Percentiles rank a stretch among this genome's conserved stretches.
Conservation (phyloP, 2,113 vertebrate genomes). For the Gambusia holbrooki region DNA sequence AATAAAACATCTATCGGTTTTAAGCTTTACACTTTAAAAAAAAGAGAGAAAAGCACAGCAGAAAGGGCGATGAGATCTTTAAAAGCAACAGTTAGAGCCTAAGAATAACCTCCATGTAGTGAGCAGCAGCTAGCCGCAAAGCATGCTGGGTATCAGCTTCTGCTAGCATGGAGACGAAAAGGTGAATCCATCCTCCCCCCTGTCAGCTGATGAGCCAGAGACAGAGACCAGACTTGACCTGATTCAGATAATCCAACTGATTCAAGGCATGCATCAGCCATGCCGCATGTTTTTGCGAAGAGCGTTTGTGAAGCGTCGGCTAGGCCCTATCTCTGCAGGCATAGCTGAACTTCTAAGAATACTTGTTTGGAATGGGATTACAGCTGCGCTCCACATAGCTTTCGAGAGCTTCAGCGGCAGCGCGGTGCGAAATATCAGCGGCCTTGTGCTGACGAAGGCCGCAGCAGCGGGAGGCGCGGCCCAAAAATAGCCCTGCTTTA, state of each 20-base stretch:
- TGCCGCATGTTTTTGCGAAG: constrained; percentile 12
- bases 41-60: constrained; percentile 2
- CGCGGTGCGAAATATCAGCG: constrained; percentile 54
- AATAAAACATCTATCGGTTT: background rate
- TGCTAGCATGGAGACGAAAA: background rate
- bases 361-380: constrained; percentile 47
- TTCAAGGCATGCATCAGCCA: constrained; percentile 10
- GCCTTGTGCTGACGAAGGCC: constrained; percentile 29
- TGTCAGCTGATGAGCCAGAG: constrained; percentile 15
- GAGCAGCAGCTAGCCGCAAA: constrained; percentile 36
- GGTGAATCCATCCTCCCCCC: constrained; percentile 8
- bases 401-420: constrained; percentile 40
- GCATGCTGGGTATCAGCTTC: constrained; percentile 43
- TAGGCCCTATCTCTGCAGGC: background rate
- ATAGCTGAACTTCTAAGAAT: constrained; percentile 24
- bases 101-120: constrained; percentile 41
- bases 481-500: constrained; percentile 70
- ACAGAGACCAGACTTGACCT: constrained; percentile 23
- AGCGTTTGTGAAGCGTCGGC: background rate
- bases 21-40: background rate
- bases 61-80: constrained; percentile 9
- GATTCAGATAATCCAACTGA: constrained; percentile 22
- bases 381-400: constrained; percentile 58
- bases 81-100: constrained; percentile 1
- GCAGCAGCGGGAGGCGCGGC: background rate